These are phyloP conservation scores for Latrodectus geometricus DNA, from an alignment of 1,140 invertebrate species.

Conservation along the genomic window DNA sequence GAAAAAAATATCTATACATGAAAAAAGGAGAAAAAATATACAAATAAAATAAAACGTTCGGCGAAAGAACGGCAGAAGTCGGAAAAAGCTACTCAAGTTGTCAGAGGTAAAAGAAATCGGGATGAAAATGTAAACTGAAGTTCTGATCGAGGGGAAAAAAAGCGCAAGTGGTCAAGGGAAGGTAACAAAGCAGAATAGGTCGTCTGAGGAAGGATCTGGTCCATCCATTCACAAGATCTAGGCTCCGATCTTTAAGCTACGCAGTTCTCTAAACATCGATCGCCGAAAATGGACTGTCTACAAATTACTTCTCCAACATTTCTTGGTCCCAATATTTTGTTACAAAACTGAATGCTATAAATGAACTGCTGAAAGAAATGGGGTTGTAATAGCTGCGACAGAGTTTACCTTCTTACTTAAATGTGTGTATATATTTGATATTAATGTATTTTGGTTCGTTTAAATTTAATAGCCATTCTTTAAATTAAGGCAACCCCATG, in stretches of 20 bases:
- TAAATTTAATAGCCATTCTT: no score
- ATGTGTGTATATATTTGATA: no score
- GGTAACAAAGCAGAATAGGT: slow-evolving; percentile 32
- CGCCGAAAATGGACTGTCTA: background rate
- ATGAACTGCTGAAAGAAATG: no score
- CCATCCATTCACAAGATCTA: slow-evolving; percentile 1
- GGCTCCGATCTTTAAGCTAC: slow-evolving; percentile 32
- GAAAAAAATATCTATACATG: no score
- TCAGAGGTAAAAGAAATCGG: background rate
- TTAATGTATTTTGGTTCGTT: no score
- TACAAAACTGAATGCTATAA: no score
- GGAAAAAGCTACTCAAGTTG: background rate
- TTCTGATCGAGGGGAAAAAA: background rate
- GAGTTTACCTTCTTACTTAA: no score
- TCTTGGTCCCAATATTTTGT: no score
- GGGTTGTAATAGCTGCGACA: no score
- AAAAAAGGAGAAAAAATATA: background rate
- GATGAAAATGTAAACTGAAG: background rate
- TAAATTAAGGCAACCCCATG: no score
- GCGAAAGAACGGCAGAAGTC: background rate
- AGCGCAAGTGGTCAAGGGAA: background rate
- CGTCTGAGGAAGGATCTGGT: background rate
- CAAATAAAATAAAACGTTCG: no score
- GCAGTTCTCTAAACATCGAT: slow-evolving; percentile 25
- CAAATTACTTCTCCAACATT: slow-evolving; percentile 8